These are phyloP conservation scores for Drosophila leontia DNA, from an alignment of 1,140 invertebrate species.

Conservation along the genomic window DNA sequence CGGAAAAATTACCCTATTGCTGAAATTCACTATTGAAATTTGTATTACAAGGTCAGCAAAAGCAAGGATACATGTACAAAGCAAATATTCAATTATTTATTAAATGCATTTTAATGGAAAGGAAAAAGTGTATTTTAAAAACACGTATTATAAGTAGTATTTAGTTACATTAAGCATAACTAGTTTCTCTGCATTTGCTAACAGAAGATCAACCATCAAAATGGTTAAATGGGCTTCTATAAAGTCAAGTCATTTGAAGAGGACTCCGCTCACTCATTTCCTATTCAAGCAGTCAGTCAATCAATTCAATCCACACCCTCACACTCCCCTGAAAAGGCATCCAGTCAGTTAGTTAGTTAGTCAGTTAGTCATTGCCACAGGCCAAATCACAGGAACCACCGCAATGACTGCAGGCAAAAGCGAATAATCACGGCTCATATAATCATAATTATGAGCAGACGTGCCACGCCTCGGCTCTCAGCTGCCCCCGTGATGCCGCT, in stretches of 20 bases:
- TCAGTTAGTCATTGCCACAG: constrained; percentile 62
- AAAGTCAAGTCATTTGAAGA: constrained; percentile 7
- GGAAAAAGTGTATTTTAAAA: neutral
- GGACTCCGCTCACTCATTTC: constrained; percentile 17
- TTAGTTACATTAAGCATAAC: neutral
- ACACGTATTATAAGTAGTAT: too few species aligned
- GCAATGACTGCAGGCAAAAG: constrained; percentile 15
- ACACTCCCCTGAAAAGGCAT: constrained; percentile 5
- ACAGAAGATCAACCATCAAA: neutral
- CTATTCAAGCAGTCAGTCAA: constrained; percentile 29
- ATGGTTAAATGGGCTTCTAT: constrained; percentile 11
- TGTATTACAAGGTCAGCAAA: constrained; percentile 4
- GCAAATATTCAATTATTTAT: neutral
- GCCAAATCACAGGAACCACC: constrained; percentile 49
- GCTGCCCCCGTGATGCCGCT: neutral
- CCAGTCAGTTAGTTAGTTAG: constrained; percentile 37
- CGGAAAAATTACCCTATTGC: constrained; percentile 5
- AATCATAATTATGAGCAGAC: constrained; percentile 66
- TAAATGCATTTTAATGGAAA: neutral
- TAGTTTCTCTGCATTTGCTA: neutral
- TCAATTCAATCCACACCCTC: constrained; percentile 27
- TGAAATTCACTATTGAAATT: neutral
- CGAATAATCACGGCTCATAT: constrained; percentile 68
- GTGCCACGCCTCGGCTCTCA: constrained; percentile 17
- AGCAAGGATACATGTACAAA: too few species aligned